Conservation (phyloP, 2,888 invertebrate species). For the Laspeyria flexula region DNA sequence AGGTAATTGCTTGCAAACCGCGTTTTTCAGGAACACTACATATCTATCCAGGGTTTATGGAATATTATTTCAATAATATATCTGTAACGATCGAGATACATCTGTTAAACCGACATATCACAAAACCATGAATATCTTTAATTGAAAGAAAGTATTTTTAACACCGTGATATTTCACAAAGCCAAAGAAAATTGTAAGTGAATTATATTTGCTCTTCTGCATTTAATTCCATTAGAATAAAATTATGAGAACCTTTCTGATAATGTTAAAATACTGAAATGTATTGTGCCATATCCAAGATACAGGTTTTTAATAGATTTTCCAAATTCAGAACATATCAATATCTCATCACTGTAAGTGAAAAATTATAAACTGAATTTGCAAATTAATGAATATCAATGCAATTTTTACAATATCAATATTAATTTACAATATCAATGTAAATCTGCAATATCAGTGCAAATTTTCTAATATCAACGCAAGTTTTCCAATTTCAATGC, state of each 20-base stretch:
- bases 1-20: slow-evolving; percentile 79
- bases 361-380: slow-evolving; percentile 11
- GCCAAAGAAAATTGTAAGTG: slow-evolving; percentile 78
- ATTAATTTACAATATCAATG: slow-evolving; percentile 31
- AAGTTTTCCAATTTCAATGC: slow-evolving; percentile 10
- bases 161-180: slow-evolving; percentile 84
- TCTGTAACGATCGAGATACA: slow-evolving; percentile 46
- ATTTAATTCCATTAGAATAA: slow-evolving; percentile 71
- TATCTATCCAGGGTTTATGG: slow-evolving; percentile 78
- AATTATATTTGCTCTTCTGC: slow-evolving; percentile 65
- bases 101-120: slow-evolving; percentile 74
- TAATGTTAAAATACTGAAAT: slow-evolving; percentile 40
- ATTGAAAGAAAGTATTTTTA: slow-evolving; percentile 68
- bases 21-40: slow-evolving; percentile 68
- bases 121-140: slow-evolving; percentile 64
- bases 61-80: slow-evolving; percentile 53
- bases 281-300: slow-evolving; percentile 50
- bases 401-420: slow-evolving; percentile 45
- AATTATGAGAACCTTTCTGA: slow-evolving; percentile 42
- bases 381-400: slow-evolving; percentile 14
- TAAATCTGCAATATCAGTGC: slow-evolving; percentile 20
- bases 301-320: slow-evolving; percentile 27
- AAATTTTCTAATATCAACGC: slow-evolving; percentile 40
- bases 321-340: slow-evolving; percentile 40
- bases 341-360: slow-evolving; percentile 39